Conservation (phyloP, 2,113 vertebrate genomes). For the Siniperca knerii region DNA sequence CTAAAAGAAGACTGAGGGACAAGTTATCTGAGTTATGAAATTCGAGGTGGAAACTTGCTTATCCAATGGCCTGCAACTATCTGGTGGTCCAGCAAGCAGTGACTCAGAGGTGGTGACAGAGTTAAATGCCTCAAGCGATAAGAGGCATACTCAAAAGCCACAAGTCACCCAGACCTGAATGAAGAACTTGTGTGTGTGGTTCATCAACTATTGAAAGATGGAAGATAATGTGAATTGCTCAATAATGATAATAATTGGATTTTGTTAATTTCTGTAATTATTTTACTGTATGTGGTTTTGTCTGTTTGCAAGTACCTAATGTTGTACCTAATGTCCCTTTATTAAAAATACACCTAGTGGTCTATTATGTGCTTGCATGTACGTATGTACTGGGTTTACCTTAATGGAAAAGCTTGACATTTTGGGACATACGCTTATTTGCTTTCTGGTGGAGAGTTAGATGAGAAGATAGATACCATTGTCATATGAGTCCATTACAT, state of each 20-base stretch:
- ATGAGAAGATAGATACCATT: too few species aligned
- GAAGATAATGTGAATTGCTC: neutral
- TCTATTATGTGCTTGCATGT: too few species aligned
- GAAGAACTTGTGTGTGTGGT: too few species aligned
- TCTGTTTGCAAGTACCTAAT: neutral
- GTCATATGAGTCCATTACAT: too few species aligned
- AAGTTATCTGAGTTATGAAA: neutral
- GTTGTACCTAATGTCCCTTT: neutral
- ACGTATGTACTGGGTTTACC: too few species aligned
- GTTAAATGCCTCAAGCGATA: neutral
- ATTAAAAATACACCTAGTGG: neutral
- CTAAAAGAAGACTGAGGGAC: neutral
- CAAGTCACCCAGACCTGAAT: neutral
- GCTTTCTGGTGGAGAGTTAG: too few species aligned
- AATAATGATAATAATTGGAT: neutral
- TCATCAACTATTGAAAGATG: neutral
- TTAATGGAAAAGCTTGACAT: too few species aligned
- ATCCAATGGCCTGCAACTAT: neutral
- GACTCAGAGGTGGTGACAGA: neutral
- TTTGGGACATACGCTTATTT: too few species aligned
- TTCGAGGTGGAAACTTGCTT: neutral
- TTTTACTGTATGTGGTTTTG: neutral
- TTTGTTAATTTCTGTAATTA: neutral
- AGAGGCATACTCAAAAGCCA: neutral
- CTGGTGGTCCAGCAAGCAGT: neutral